phyloP scores from a whole-genome alignment of 2,888 invertebrate genomes.

The Cantharis nigra region DNA sequence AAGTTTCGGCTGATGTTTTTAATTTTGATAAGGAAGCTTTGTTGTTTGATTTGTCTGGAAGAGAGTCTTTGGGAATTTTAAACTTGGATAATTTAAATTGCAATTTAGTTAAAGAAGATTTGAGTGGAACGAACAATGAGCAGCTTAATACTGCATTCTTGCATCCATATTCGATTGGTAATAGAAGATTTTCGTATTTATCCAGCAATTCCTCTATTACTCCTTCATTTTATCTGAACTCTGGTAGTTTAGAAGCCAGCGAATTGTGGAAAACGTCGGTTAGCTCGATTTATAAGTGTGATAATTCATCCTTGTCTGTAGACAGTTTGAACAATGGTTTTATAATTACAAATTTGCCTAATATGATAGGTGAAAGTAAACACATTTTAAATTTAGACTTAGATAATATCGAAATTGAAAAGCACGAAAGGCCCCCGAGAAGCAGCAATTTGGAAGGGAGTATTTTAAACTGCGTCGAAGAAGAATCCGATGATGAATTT shows the following conservation, averaged over 20 bases:
- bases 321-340: not conserved
- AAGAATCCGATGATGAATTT: not conserved
- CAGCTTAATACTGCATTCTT: slow-evolving; percentile 10
- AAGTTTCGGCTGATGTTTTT: not conserved
- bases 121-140: not conserved
- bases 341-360: not conserved
- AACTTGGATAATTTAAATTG: slow-evolving; percentile 27
- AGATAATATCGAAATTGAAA: not conserved
- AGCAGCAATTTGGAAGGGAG: not conserved
- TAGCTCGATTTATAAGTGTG: not conserved
- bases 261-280: slow-evolving; percentile 2
- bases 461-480: not conserved
- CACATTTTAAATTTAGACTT: not conserved
- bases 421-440: not conserved
- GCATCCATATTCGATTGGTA: not conserved
- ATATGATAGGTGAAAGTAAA: not conserved
- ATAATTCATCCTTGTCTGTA: not conserved
- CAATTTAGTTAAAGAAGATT: not conserved
- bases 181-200: not conserved
- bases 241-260: slow-evolving; percentile 7
- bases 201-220: not conserved
- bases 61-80: slow-evolving; percentile 31
- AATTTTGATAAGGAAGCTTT: slow-evolving; percentile 5
- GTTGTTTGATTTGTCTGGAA: slow-evolving; percentile 8
- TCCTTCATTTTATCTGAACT: not conserved